Conservation (phyloP, 2,888 invertebrate species). For the Idaea biselata region DNA sequence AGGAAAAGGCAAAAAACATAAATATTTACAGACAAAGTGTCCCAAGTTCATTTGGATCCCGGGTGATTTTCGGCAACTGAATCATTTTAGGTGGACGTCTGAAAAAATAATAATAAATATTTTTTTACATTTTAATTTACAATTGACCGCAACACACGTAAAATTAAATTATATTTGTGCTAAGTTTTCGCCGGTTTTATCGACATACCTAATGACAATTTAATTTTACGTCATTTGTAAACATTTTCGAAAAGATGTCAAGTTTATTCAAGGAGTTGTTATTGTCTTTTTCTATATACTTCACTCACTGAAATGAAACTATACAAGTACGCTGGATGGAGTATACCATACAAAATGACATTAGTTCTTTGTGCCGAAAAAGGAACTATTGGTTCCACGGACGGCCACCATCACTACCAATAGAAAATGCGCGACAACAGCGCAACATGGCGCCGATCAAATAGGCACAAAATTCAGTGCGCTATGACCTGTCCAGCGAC, state of each 20-base stretch:
- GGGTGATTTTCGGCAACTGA: conserved; percentile 40
- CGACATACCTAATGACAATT: background rate
- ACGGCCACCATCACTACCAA: too few species aligned
- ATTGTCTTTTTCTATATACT: too few species aligned
- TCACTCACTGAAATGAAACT: too few species aligned
- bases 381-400: too few species aligned
- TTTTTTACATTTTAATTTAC: background rate
- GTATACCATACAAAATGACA: too few species aligned
- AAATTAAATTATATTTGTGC: too few species aligned
- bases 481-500: too few species aligned
- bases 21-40: conserved; percentile 45
- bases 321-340: too few species aligned
- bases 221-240: background rate
- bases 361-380: too few species aligned
- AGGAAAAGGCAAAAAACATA: background rate
- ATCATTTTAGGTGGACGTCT: conserved; percentile 31
- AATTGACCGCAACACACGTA: background rate
- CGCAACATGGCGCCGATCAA: too few species aligned
- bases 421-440: too few species aligned
- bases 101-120: background rate
- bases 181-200: background rate
- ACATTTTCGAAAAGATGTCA: background rate
- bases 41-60: conserved; percentile 37
- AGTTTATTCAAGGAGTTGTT: background rate
- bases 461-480: too few species aligned